Base-by-base conservation (phyloP, 2,797 vertebrate species). In the Scolopax rusticola region DNA sequence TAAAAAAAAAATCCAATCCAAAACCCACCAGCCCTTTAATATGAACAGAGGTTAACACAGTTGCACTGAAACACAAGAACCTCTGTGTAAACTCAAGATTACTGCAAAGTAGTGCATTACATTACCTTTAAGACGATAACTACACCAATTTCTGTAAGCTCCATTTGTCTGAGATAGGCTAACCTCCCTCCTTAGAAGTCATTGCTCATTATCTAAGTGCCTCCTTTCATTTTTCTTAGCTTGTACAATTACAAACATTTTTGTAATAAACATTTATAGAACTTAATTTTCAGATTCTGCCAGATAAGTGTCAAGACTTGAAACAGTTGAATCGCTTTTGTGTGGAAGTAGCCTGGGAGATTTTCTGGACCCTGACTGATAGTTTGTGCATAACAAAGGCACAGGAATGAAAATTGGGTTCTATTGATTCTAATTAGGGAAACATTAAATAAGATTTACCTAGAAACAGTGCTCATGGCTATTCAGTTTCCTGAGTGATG, bases 341-440 rank as follows among this genome's bases (percentile, higher is more conserved):
- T 87, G 36, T 92, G 81, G 36, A 94, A 95, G 94, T 92, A 92
- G 95, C 95, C 95, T 84, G 84, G 87, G 97, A 98, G 97, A 95
- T 97, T 97, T 97, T 97, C 96, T 97, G 86, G 87, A 75, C 90
- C 98, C 98, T 97, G 97, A 98, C 98, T 98, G 99, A 99, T 99
- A 98, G 98, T 98, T 98, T 97, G 96, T 98, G 96, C 94, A 96
- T 98, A 98, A 98, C 98, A 98, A 98, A 99, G 98, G 98, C 98
- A 97, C 93, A 95, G 95, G 98, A 98, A 98, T 98, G 98, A 98
- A 99, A 99, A 99, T 99, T 98, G 98, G 98, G 98, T 99, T 98
- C 98, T 99, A 99, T 99, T 99, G 99, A 99, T 99, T 99, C 98
- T 99, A 99, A 99, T 99, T 99, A 99, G 98, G 98, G 98, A 99